A percentile compares a stretch with the other conserved stretches of the same genome.
phyloP scores from a whole-genome alignment of 2,888 invertebrate species.

The Drosophila paranaensis region DNA sequence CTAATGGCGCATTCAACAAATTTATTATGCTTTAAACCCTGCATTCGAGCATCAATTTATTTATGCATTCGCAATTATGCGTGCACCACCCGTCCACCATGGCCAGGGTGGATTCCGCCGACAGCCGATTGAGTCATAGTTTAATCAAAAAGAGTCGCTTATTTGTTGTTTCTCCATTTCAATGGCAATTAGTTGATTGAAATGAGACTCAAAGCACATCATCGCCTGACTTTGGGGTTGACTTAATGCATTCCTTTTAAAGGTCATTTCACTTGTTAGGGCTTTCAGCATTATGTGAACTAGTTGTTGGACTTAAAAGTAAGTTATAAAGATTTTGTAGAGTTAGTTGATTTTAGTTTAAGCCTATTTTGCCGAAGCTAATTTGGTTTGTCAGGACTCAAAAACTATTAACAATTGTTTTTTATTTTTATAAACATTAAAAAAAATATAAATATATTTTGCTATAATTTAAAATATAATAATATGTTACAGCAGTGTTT shows the following conservation, averaged over 20 bases:
- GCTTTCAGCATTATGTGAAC: background rate
- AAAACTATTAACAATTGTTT: no score
- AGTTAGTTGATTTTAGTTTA: no score
- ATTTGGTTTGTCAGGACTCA: no score
- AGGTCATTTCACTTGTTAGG: background rate
- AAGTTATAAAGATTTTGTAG: no score
- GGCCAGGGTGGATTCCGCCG: conserved; percentile 32
- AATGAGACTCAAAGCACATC: conserved; percentile 16
- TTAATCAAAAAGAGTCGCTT: conserved; percentile 4
- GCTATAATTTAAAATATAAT: no score
- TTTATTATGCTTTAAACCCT: conserved; percentile 77
- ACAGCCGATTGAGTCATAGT: conserved; percentile 38
- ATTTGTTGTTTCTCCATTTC: conserved; percentile 18
- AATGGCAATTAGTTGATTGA: conserved; percentile 72
- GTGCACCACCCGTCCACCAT: conserved; percentile 12
- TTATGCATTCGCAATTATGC: conserved; percentile 64
- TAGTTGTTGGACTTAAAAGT: no score
- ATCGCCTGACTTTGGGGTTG: conserved; percentile 1
- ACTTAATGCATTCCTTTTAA: background rate
- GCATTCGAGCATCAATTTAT: conserved; percentile 54
- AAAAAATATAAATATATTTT: no score
- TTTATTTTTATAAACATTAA: no score
- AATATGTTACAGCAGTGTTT: no score
- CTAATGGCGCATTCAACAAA: conserved; percentile 80
- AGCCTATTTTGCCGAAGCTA: no score